Evolutionary conservation across 1,140 invertebrate genomes (phyloP), one percentile per base, ranked within the genome.

Genomic region (Zaprionus ghesquierei): DNA sequence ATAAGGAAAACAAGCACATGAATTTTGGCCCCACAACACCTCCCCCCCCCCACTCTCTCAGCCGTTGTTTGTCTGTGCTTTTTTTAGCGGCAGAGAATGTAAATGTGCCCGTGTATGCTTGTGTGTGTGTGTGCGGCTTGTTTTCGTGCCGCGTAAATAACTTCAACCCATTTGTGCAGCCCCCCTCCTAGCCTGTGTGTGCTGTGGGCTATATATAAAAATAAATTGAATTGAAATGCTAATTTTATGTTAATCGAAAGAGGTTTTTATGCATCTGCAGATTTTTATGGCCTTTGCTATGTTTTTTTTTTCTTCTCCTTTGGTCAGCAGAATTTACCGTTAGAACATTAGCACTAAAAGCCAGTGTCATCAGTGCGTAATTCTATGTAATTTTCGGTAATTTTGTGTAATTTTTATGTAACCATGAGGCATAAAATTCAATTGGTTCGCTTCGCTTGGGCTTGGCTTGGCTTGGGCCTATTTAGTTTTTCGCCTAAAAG

Each of bases 191-290:
- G n/a, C n/a, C n/a, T n/a, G n/a, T n/a, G n/a, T n/a, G n/a, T n/a
- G n/a, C n/a, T n/a, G n/a, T n/a, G 9, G 46, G 72, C 63, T 62
- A 79, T 86, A 86, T 86, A 86, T 86, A 86, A 86, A 87, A 87
- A 87, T 87, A 87, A 87, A 87, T 87, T 87, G 84, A 87, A 87
- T 87, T 84, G 77, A 74, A 87, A 87, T 87, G 84, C 84, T 87
- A 87, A 87, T 87, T 87, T 87, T 87, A 87, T 87, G 84, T 89
- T 87, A 87, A 87, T 89, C 79, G 84, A 89, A 87, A 84, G 84
- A 72, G 84, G 84, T 68, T 89, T 87, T 87, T 87, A 87, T 87
- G 84, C 84, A 89, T 75, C 74, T 77, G 71, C 64, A 79, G 82
- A 89, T 68, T 87, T 89, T 87, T 89, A 85, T 85, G 65, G 66